Evolutionary conservation across 2,113 vertebrate genomes (phyloP).

Genomic region (Calidris pugnax): DNA sequence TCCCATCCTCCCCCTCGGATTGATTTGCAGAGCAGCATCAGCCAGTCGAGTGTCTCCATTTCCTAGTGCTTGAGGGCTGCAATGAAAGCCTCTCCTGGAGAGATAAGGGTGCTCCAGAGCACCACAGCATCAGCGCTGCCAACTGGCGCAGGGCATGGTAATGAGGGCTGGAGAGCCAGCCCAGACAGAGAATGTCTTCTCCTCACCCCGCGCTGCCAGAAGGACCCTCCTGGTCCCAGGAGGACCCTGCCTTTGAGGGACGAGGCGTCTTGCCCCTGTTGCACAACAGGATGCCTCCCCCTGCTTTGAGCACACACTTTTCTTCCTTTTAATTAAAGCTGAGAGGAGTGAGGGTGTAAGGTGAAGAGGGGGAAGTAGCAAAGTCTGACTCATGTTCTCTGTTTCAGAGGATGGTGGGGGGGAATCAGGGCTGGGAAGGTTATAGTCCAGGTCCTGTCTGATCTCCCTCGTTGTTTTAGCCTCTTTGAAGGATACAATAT

Average conservation of each 20-base stretch:
- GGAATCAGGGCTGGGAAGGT: neutral
- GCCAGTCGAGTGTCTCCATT: neutral
- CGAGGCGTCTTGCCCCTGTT: accelerated
- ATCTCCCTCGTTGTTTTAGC: neutral
- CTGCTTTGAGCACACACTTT: accelerated
- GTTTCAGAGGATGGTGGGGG: neutral
- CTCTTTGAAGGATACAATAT: neutral
- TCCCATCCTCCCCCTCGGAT: neutral
- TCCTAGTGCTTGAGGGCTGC: neutral
- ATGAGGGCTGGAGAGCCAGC: neutral
- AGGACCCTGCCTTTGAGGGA: neutral
- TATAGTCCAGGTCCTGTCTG: neutral
- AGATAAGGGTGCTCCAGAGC: conserved; percentile 38
- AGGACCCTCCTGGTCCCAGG: neutral
- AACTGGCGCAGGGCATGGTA: neutral
- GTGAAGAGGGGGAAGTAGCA: neutral
- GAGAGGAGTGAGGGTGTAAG: neutral
- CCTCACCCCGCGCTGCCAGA: accelerated
- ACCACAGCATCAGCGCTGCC: neutral
- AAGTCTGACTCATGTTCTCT: neutral
- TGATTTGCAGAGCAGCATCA: neutral
- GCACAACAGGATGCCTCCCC: neutral
- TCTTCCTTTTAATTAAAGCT: neutral
- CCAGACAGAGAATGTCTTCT: accelerated
- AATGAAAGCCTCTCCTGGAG: neutral